Percentiles rank a stretch among this genome's conserved stretches.
phyloP scores from a whole-genome alignment of 2,113 vertebrate genomes.

The Natator depressus region DNA sequence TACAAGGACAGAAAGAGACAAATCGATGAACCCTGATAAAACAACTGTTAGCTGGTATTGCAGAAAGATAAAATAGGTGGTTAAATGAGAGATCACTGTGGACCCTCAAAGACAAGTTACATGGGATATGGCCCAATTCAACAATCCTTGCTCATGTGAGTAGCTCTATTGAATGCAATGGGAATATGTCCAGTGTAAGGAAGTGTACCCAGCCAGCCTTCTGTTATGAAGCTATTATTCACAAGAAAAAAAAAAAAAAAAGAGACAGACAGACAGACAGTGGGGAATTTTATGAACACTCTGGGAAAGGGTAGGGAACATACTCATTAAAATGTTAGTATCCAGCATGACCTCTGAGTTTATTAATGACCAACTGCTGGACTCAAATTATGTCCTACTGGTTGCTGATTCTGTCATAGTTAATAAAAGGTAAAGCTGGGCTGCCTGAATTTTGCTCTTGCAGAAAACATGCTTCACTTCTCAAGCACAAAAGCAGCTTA shows the following conservation, averaged over 20 bases:
- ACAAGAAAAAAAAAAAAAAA: neutral
- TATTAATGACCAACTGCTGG: neutral
- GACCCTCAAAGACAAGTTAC: neutral
- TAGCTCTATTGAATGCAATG: neutral
- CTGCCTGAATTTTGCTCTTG: neutral
- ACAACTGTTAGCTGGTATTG: neutral
- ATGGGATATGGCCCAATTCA: neutral
- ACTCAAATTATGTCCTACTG: neutral
- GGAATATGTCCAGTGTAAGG: neutral
- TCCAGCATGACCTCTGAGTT: slow-evolving; percentile 5
- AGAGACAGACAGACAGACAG: no score
- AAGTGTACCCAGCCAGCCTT: neutral
- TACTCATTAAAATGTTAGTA: neutral
- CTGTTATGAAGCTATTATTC: neutral
- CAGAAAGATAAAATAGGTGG: neutral
- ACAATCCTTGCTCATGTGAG: neutral
- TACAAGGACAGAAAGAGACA: neutral
- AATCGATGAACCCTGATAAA: neutral
- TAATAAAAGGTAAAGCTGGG: neutral
- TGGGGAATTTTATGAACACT: slow-evolving; percentile 2
- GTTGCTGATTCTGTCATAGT: neutral
- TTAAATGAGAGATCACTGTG: neutral
- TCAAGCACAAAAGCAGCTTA: neutral
- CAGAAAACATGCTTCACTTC: slow-evolving; percentile 14
- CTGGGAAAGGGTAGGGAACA: neutral